Percentiles rank a stretch among this genome's conserved stretches.
Conservation (phyloP, 2,797 vertebrate genomes). For the Smutsia gigantea region DNA sequence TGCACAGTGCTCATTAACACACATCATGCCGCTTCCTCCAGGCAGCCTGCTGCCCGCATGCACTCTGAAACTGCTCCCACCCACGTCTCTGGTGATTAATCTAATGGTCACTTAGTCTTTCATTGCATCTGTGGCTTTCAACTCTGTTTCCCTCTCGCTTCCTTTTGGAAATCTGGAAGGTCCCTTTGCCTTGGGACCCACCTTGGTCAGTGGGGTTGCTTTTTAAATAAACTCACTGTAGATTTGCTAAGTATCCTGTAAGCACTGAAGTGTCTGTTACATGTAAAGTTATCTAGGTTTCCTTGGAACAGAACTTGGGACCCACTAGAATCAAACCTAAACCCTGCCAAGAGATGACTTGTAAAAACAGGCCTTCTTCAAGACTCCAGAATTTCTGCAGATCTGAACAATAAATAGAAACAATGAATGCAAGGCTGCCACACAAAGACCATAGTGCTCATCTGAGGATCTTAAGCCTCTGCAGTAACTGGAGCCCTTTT, state of each 20-base stretch:
- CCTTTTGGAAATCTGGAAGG: background rate
- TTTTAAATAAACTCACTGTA: background rate
- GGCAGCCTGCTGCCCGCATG: too few species aligned
- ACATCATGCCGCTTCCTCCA: background rate
- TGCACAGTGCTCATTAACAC: background rate
- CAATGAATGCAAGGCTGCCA: background rate
- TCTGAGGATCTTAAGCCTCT: accelerated
- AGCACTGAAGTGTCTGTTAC: background rate
- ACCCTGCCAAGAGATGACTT: background rate
- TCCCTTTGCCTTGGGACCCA: background rate
- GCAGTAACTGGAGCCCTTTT: background rate
- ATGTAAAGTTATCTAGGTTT: background rate
- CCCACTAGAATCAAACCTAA: background rate
- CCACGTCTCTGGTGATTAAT: accelerated
- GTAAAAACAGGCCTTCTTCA: background rate
- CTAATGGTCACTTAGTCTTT: background rate
- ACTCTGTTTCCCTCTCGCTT: background rate
- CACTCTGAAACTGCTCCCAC: background rate
- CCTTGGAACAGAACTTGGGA: background rate
- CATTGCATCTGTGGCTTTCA: background rate
- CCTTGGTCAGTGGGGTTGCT: background rate
- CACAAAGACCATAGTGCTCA: background rate
- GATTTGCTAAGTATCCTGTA: background rate
- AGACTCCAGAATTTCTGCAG: background rate
- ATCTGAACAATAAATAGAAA: background rate